Conservation (phyloP, 2,888 invertebrate species). For the Lypha dubia region DNA sequence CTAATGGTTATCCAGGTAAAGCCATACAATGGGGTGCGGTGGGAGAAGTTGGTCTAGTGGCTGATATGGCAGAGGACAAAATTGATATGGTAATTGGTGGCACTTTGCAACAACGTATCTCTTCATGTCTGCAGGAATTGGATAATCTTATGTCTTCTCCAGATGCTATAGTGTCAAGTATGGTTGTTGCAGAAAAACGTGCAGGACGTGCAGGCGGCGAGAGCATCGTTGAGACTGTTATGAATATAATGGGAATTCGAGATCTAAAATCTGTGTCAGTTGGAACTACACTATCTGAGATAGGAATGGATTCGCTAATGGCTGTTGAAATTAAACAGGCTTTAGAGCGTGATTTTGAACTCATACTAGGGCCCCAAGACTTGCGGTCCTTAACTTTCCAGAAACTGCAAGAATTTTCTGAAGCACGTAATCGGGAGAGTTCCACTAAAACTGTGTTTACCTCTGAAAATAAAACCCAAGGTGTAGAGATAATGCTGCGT, state of each 20-base stretch:
- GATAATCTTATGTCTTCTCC: constrained; percentile 89
- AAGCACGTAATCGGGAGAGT: constrained; percentile 76
- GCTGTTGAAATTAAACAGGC: constrained; percentile 97
- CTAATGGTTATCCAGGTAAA: constrained; percentile 88
- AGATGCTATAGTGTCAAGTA: constrained; percentile 89
- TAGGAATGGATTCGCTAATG: constrained; percentile 98
- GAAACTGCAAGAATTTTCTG: constrained; percentile 81
- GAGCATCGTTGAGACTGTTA: constrained; percentile 88
- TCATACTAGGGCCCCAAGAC: constrained; percentile 80
- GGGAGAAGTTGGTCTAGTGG: constrained; percentile 92
- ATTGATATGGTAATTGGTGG: constrained; percentile 88
- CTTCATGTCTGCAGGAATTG: constrained; percentile 89
- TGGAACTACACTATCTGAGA: constrained; percentile 90
- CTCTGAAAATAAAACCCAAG: constrained; percentile 80
- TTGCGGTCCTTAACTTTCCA: constrained; percentile 88
- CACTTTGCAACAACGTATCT: constrained; percentile 92
- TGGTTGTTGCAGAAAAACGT: constrained; percentile 93
- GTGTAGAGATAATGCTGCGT: constrained; percentile 85
- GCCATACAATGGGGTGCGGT: constrained; percentile 96
- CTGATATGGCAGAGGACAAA: constrained; percentile 88
- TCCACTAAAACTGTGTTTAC: constrained; percentile 80
- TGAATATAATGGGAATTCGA: constrained; percentile 87
- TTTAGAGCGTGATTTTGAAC: constrained; percentile 92
- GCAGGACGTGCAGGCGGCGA: constrained; percentile 85
- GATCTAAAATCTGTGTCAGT: constrained; percentile 88